phyloP scores from a whole-genome alignment of 2,888 invertebrate genomes.

The Caenorhabditis sp. region DNA sequence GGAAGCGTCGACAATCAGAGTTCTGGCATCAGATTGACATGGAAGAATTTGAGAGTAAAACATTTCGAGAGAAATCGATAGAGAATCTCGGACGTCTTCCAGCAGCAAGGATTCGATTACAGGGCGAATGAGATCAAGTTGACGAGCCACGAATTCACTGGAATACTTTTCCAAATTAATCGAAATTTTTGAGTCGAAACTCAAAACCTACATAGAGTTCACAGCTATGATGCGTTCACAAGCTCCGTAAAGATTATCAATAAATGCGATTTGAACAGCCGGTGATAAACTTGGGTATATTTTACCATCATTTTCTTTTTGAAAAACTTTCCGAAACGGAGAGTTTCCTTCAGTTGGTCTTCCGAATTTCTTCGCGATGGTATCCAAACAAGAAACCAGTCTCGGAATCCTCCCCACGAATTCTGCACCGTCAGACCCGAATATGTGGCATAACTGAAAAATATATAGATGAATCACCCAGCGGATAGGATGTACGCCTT shows the following conservation, averaged over 20 bases:
- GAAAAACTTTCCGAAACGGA: slow-evolving; percentile 39
- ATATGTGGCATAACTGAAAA: slow-evolving; percentile 66
- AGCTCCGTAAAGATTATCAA: slow-evolving; percentile 90
- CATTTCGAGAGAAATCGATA: slow-evolving; percentile 55
- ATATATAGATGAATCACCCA: not conserved
- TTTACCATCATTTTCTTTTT: slow-evolving; percentile 17
- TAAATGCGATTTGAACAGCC: slow-evolving; percentile 70
- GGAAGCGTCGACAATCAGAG: slow-evolving; percentile 68
- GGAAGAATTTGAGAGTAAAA: slow-evolving; percentile 76
- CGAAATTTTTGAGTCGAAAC: slow-evolving; percentile 72
- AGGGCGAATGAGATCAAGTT: slow-evolving; percentile 90
- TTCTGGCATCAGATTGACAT: slow-evolving; percentile 54
- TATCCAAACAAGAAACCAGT: slow-evolving; percentile 55
- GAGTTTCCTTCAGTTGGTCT: slow-evolving; percentile 13
- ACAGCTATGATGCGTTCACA: slow-evolving; percentile 93
- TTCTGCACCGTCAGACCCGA: slow-evolving; percentile 63
- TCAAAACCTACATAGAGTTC: slow-evolving; percentile 88
- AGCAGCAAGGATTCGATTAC: slow-evolving; percentile 91
- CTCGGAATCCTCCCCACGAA: slow-evolving; percentile 43
- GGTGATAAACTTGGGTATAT: slow-evolving; percentile 64
- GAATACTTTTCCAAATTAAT: slow-evolving; percentile 87
- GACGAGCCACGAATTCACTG: slow-evolving; percentile 91
- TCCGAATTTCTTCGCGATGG: slow-evolving; percentile 30
- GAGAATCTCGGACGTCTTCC: slow-evolving; percentile 29
- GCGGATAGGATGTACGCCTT: not conserved